Base-by-base conservation (phyloP, 2,888 invertebrate genomes). In the Malthinus flaveolus region DNA sequence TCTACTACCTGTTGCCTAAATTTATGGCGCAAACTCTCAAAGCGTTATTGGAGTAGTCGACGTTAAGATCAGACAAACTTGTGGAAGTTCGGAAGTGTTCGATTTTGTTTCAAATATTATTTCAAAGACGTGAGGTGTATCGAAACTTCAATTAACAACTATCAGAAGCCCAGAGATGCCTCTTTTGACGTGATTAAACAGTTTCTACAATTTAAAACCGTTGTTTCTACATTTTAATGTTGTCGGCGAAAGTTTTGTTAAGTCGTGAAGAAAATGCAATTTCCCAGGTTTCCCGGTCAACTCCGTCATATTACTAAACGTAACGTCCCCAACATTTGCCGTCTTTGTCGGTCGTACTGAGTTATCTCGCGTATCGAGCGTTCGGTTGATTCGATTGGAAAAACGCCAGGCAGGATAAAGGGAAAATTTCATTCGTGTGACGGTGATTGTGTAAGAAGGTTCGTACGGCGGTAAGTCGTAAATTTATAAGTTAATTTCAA, bases 1-100 rank as follows among this genome's bases (percentile, higher is more conserved):
- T 47, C 52, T 59, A 57, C 70, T 70, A 71, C 71, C 69, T 71
- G 71, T 69, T 71, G 71, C 71, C 66, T 65, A 62, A 65, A 42
- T 46, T 42, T 39, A 46, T 15, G 42, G 62, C 66, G 66, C 68
- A 61, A 59, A 66, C 63, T 56, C 64, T 44, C 44, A 13, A 53
- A 36, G 50, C 49, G 45, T 49, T 52, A 56, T 48, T 61, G 51
- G 52, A 32, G 7, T 32, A 34, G 12, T 50, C 50, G 42, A 12
- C 8, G 48, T 11, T 48, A 11, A 13, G 34, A 44, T 23, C 3
- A 23, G 23, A 23, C 23, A 23, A 23, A 23, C 2, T 33, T 45
- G 51, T 48, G 5, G 8, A 37, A 35, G 15, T 2, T 56, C 56
- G 60, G 37, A 11, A 10, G 11, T 15, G 39, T 37, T 55, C 61